phyloP scores from a whole-genome alignment of 2,797 vertebrate genomes.

The Melanotaenia boesemani region DNA sequence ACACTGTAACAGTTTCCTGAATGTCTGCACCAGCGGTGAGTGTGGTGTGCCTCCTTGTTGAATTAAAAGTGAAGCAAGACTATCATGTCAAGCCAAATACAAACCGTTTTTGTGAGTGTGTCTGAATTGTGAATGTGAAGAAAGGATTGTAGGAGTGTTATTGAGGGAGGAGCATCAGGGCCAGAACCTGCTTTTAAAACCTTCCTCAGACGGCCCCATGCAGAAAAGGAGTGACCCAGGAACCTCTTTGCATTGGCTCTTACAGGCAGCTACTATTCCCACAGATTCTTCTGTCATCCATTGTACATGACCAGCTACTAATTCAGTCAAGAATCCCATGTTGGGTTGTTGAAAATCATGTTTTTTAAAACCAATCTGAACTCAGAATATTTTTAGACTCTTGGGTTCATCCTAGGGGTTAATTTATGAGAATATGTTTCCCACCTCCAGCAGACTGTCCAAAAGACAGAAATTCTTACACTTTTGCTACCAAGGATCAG shows the following conservation, averaged over 20 bases:
- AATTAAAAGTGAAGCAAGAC: constrained; percentile 47
- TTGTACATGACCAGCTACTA: constrained; percentile 16
- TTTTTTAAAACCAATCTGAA: constrained; percentile 37
- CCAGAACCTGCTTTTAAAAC: constrained; percentile 74
- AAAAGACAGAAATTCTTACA: constrained; percentile 36
- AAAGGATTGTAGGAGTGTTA: constrained; percentile 52
- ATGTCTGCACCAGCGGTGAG: constrained; percentile 16
- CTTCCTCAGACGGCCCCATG: constrained; percentile 78
- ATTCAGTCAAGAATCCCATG: constrained; percentile 14
- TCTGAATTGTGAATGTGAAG: constrained; percentile 60
- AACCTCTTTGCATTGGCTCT: constrained; percentile 65
- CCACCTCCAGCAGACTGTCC: constrained; percentile 24
- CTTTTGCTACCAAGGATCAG: constrained; percentile 47
- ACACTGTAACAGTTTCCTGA: constrained; percentile 36
- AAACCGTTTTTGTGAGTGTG: constrained; percentile 41
- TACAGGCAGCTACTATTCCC: constrained; percentile 46
- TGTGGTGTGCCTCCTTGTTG: constrained; percentile 19
- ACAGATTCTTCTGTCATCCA: constrained; percentile 16
- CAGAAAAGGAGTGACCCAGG: constrained; percentile 79
- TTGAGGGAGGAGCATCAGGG: constrained; percentile 74
- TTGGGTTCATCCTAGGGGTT: constrained; percentile 20
- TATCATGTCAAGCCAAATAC: constrained; percentile 48
- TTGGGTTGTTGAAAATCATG: constrained; percentile 23
- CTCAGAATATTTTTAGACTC: constrained; percentile 29
- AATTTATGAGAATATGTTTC: constrained; percentile 40